Conservation (phyloP, 2,797 vertebrate species). For the Natrix natrix region DNA sequence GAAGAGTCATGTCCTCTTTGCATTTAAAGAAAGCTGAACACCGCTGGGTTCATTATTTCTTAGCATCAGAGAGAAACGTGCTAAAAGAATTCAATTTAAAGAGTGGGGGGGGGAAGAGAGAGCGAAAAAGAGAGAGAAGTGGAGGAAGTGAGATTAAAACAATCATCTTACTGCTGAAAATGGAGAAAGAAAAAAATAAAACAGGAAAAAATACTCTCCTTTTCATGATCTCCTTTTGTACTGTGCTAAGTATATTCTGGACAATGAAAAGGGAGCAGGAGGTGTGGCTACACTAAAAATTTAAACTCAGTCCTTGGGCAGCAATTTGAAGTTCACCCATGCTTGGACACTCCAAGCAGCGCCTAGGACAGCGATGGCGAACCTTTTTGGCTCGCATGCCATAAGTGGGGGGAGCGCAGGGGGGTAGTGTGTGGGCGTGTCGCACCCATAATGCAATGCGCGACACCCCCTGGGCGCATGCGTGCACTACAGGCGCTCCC, state of each 20-base stretch:
- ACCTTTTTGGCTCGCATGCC: too few species aligned
- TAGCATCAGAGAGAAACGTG: constrained; percentile 19
- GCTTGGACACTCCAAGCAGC: too few species aligned
- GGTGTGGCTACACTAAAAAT: too few species aligned
- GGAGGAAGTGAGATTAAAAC: background rate
- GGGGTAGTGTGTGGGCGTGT: too few species aligned
- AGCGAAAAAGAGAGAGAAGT: background rate
- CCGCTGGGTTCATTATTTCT: constrained; percentile 38
- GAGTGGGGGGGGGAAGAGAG: background rate
- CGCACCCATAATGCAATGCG: too few species aligned
- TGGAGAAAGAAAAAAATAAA: background rate
- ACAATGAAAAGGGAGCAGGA: background rate
- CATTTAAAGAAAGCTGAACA: constrained; percentile 47
- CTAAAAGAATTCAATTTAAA: constrained; percentile 18
- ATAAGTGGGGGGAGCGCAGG: too few species aligned
- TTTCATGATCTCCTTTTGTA: constrained; percentile 35
- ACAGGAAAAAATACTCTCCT: constrained; percentile 21
- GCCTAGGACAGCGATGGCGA: too few species aligned
- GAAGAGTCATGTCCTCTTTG: background rate
- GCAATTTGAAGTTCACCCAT: too few species aligned
- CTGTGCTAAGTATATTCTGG: constrained; percentile 18
- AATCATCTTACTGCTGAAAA: constrained; percentile 23
- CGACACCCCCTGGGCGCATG: too few species aligned
- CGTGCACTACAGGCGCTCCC: too few species aligned
- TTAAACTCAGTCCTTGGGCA: too few species aligned